These are phyloP conservation scores for Oxyscelio sp. DNA, from an alignment of 2,888 invertebrate species.

Conservation along the genomic window DNA sequence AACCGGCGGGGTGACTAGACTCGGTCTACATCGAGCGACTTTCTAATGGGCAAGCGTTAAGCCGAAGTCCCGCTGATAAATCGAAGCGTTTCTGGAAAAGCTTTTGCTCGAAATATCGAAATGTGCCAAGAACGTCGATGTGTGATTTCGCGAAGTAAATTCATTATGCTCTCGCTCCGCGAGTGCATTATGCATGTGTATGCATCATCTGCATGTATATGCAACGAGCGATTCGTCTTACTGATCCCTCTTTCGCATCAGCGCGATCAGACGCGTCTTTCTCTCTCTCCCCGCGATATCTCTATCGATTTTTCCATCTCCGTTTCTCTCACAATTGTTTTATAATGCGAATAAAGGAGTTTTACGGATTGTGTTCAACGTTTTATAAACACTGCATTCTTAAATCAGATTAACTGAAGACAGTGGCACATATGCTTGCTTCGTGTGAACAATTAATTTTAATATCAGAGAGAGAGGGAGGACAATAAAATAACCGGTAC, in stretches of 20 bases:
- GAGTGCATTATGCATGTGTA: constrained; percentile 45
- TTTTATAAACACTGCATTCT: too few species aligned
- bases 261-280: constrained; percentile 10
- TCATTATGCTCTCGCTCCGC: constrained; percentile 39
- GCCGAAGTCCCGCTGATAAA: constrained; percentile 51
- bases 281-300: not conserved
- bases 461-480: too few species aligned
- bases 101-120: constrained; percentile 53
- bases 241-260: constrained; percentile 40
- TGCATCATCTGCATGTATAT: constrained; percentile 53
- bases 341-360: constrained; percentile 41
- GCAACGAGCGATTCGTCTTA: constrained; percentile 34
- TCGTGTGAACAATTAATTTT: too few species aligned
- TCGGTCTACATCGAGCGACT: constrained; percentile 59
- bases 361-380: constrained; percentile 1
- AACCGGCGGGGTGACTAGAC: constrained; percentile 26
- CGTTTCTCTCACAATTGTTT: constrained; percentile 33
- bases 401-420: too few species aligned
- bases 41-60: constrained; percentile 68
- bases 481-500: too few species aligned
- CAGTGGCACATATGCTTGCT: too few species aligned
- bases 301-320: constrained; percentile 27
- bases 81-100: constrained; percentile 57
- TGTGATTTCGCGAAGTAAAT: constrained; percentile 60
- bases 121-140: constrained; percentile 58